Evolutionary conservation across 1,140 invertebrate genomes (phyloP), one percentile per base, ranked within the genome.

Genomic region (Anoplolepis gracilipes): DNA sequence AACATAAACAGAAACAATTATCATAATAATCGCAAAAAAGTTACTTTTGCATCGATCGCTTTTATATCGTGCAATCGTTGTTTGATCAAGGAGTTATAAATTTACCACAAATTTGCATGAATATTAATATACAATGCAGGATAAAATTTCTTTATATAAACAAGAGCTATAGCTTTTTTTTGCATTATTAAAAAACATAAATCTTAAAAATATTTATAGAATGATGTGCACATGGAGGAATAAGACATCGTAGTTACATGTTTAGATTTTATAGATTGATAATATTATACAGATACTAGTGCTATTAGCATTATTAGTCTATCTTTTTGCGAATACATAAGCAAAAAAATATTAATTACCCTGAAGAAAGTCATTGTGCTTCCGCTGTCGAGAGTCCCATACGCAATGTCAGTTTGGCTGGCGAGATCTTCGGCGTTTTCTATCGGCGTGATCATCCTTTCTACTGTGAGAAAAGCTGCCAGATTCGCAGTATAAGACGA

Each of bases 401-500:
- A 98, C 1, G 96, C 93, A 85, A 98, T 98, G 77, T 97, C 97
- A 0, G 97, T 97, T 93, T 98, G 98, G 61, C 97, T 96, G 6
- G 97, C 97, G 46, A 98, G 95, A 93, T 98, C 98, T 91, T 98
- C 97, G 0, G 97, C 97, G 91, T 96, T 97, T 93, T 98, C 97
- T 59, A 98, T 98, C 0, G 98, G 98, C 13, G 97, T 97, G 39
- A 97, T 97, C 97, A 98, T 98, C 86, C 97, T 95, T 93, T 98
- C 97, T 1, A 98, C 97, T 0, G 98, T 98, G 0, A 98, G 95
- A 92, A 98, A 98, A 7, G 98, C 98, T 0, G 98, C 98, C 72
- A 98, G 94, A 94, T 98, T 98, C 10, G 98, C 98, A 0, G 98
- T 98, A 93, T 98, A 98, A 0, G 98, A 98, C 0, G 97, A 97